Conservation (phyloP, 2,888 invertebrate species). For the Halictus quadricinctus region DNA sequence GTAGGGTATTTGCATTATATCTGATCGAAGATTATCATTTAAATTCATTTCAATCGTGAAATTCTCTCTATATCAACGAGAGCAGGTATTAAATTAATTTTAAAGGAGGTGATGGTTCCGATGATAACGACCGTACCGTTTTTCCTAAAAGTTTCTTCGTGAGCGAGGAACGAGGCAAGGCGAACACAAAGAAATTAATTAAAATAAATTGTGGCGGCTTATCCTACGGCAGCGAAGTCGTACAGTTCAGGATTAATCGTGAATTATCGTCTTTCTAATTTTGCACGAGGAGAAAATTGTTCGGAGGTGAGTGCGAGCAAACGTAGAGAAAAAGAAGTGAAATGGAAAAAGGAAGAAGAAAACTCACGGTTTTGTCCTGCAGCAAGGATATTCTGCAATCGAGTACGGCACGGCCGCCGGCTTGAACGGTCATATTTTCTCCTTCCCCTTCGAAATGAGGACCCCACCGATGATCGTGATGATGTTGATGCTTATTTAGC, state of each 20-base stretch:
- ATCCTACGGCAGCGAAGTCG: conserved; percentile 37
- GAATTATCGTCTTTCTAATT: conserved; percentile 56
- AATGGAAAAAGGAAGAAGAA: not conserved
- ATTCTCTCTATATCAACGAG: not conserved
- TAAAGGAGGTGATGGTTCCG: not conserved
- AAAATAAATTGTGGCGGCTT: conserved; percentile 48
- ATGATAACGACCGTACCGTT: not conserved
- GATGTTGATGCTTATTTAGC: conserved; percentile 88
- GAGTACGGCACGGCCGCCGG: conserved; percentile 88
- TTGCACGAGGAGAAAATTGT: not conserved
- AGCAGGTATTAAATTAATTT: not conserved
- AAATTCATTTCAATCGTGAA: not conserved
- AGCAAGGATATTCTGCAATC: conserved; percentile 90
- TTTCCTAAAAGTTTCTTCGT: not conserved
- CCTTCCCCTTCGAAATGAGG: conserved; percentile 89
- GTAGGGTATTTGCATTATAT: not conserved
- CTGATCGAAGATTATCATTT: not conserved
- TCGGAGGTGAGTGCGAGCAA: not conserved
- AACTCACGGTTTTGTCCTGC: conserved; percentile 89
- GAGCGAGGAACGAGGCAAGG: not conserved
- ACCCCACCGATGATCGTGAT: conserved; percentile 86
- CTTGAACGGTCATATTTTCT: conserved; percentile 89
- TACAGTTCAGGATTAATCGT: conserved; percentile 49
- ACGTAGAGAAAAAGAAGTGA: not conserved
- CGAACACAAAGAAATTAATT: conserved; percentile 52